Evolutionary conservation across 2,888 invertebrate genomes (phyloP), one percentile per base, ranked within the genome.

Genomic region (Atethmia centrago): DNA sequence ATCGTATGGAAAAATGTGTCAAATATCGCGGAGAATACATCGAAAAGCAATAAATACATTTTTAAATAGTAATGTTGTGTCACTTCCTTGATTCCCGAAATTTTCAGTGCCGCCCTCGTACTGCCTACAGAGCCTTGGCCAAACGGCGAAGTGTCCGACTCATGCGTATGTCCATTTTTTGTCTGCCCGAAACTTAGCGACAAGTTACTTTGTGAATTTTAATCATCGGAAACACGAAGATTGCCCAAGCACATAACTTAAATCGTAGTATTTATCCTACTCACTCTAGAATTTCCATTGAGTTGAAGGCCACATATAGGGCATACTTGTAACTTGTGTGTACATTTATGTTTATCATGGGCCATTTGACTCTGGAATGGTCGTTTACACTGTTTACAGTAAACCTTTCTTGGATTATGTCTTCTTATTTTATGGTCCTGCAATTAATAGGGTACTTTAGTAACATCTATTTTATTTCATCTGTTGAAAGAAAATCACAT

Each of bases 371-470:
- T 85, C 1, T 58, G 36, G 66, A 92, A 94, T 7, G 84, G 66
- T n/a, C 85, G 77, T 2, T 77, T 61, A 70, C 94, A 95, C 10
- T 68, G 58, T 51, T 87, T 89, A 78, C 95, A 95, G 21, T 82
- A 84, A 7, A 91, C 87, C 70, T 85, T 91, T 1, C 63, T 69
- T 0, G 85, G 72, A 0, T 88, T 74, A 74, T 95, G 94, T 79
- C 78, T 92, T 36, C 92, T 83, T 74, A 92, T 66, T 74, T 84
- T 91, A 77, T 95, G 95, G 31, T 79, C 85, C 95, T 95, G 62
- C 53, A 65, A 79, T 63, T 59, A 71, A 42, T 14, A 12, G 3
- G 3, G 55, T 64, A 36, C 19, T 10, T 53, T 31, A 12, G 14
- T 71, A 58, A 56, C 2, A 36, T n/a, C 3, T 56, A 49, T 58